These are phyloP conservation scores for Tiliacea aurago DNA, from an alignment of 2,888 invertebrate species.

Conservation along the genomic window DNA sequence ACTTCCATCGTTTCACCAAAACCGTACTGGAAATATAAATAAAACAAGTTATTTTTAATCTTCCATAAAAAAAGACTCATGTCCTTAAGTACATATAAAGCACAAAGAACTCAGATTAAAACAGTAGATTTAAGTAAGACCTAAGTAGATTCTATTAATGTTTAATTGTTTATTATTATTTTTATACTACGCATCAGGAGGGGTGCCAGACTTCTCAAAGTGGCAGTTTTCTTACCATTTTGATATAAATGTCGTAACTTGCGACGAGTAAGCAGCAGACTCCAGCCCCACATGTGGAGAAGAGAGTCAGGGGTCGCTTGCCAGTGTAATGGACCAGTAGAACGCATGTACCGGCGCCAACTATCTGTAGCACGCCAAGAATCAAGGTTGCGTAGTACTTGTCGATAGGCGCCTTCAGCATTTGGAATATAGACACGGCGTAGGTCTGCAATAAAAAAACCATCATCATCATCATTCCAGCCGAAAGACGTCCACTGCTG, in stretches of 20 bases:
- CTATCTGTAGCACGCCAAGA: slow-evolving; percentile 93
- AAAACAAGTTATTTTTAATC: neutral
- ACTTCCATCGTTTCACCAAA: slow-evolving; percentile 21
- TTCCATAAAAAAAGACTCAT: too few relatives aligned
- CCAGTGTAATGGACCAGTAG: slow-evolving; percentile 93
- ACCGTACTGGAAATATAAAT: slow-evolving; percentile 38
- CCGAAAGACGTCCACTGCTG: too few relatives aligned
- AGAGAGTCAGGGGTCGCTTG: slow-evolving; percentile 92
- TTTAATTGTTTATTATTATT: neutral
- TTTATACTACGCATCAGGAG: neutral
- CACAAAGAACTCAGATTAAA: neutral
- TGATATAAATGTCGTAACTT: slow-evolving; percentile 87
- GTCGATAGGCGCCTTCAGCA: slow-evolving; percentile 93
- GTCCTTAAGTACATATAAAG: neutral
- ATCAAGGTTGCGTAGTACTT: slow-evolving; percentile 94
- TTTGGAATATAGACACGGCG: slow-evolving; percentile 94
- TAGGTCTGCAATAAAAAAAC: slow-evolving; percentile 91
- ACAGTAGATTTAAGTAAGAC: too few relatives aligned
- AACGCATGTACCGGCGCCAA: slow-evolving; percentile 92
- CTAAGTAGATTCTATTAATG: neutral
- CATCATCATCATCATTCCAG: too few relatives aligned
- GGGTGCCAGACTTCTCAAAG: neutral
- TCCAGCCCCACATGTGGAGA: slow-evolving; percentile 92
- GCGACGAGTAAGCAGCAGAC: slow-evolving; percentile 92
- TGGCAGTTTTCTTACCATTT: slow-evolving; percentile 63